Evolutionary conservation across 2,113 vertebrate genomes (phyloP), one percentile per base, ranked within the genome.

Genomic region (Alexandromys fortis): DNA sequence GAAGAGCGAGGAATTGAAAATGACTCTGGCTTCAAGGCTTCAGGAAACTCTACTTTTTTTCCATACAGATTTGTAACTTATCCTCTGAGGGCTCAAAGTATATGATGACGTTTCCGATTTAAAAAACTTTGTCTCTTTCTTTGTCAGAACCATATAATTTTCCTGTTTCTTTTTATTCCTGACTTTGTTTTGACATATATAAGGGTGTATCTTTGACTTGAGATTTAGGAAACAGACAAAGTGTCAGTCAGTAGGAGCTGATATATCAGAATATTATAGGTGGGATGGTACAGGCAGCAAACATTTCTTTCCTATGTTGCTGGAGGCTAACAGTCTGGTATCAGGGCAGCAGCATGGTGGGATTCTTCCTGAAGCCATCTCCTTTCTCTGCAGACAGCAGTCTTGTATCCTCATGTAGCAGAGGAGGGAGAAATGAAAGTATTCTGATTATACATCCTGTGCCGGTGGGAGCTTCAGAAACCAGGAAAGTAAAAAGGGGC

Each of bases 181-280:
- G 52, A 65, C 17, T 22, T 95, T 90, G 28, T 49, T 96, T 95
- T 96, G 90, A 94, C 85, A 90, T 86, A 85, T 72, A n/a, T 93
- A 77, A 61, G 72, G 19, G 86, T 77, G 63, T 7, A 77, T 16
- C 55, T 79, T 94, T 94, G 73, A 91, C 17, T 88, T 92, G 22
- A 85, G 82, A 95, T 67, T 26, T 58, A 30, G 45, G 13, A 94
- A 94, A 30, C 35, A 2, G 61, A 92, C 38, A 30, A 19, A 33
- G 16, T 75, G 33, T 77, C 21, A 49, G 47, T 16, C 21, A 83
- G 22, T 38, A 42, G 68, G 17, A 49, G 30, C 10, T 76, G 22
- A 89, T 76, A 49, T 10, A 82, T 22, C n/a, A 21, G 42, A 83
- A 10, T 19, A 6, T 4, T 45, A 8, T 5, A 45, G 33, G 7